Percentiles rank a stretch among this genome's conserved stretches.
These are phyloP conservation scores for Stenurella melanura DNA, from an alignment of 2,888 invertebrate genomes.

Conservation along the genomic window DNA sequence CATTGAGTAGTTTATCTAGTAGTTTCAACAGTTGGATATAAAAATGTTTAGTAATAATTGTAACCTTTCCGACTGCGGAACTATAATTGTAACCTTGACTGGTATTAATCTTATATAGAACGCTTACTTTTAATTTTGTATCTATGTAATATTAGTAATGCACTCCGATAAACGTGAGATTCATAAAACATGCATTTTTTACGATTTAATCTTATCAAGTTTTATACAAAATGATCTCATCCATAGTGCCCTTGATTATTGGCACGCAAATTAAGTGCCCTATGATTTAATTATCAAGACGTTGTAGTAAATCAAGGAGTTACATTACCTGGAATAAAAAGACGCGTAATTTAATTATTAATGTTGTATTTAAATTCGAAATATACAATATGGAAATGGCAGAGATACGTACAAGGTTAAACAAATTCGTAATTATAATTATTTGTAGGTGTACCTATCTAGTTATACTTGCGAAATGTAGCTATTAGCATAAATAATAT, in stretches of 20 bases:
- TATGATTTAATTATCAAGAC: background rate
- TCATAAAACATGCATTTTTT: constrained; percentile 13
- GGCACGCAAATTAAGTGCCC: background rate
- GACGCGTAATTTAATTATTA: constrained; percentile 1
- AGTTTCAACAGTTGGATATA: constrained; percentile 38
- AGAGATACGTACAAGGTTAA: constrained; percentile 17
- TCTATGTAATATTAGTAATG: constrained; percentile 18
- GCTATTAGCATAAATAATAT: constrained; percentile 34
- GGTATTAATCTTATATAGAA: constrained; percentile 24
- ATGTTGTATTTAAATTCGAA: constrained; percentile 4
- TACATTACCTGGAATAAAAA: background rate
- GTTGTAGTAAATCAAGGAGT: too few relatives aligned
- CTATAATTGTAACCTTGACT: constrained; percentile 32
- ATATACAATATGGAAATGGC: constrained; percentile 4
- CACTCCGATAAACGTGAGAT: constrained; percentile 14
- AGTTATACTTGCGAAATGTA: constrained; percentile 13
- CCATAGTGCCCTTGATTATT: background rate
- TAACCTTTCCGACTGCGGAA: constrained; percentile 33
- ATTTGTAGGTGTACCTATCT: constrained; percentile 30
- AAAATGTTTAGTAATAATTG: constrained; percentile 37
- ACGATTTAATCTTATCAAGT: constrained; percentile 10
- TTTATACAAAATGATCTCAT: constrained; percentile 1
- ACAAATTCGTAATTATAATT: constrained; percentile 21
- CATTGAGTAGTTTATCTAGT: constrained; percentile 46
- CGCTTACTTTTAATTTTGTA: constrained; percentile 27